Evolutionary conservation across 2,888 invertebrate genomes (phyloP).

Genomic region (Trachelus stipa): DNA sequence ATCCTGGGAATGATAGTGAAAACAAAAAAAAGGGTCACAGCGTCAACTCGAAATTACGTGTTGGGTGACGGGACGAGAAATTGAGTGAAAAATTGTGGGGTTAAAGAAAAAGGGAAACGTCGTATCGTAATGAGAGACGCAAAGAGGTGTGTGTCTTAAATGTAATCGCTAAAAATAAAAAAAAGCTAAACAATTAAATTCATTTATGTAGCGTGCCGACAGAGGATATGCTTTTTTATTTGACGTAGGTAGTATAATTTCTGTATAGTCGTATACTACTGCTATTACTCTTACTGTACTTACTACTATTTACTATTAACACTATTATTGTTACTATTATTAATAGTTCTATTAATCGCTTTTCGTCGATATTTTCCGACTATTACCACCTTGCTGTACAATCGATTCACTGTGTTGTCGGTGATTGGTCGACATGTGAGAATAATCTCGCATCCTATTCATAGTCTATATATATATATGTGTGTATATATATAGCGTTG

Average conservation of each 20-base stretch:
- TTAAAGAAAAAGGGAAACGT: slow-evolving; percentile 6
- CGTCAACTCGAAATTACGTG: slow-evolving; percentile 12
- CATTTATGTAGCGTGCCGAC: background rate
- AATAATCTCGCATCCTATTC: background rate
- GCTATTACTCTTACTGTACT: background rate
- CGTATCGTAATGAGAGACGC: background rate
- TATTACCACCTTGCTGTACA: background rate
- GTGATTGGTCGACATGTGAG: background rate
- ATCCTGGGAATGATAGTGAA: background rate
- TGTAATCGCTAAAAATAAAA: background rate
- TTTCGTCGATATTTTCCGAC: background rate
- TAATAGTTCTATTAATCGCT: background rate
- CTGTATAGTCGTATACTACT: background rate
- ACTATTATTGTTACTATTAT: background rate
- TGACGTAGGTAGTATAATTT: background rate
- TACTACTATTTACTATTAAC: background rate
- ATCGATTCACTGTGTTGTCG: background rate
- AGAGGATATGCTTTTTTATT: background rate
- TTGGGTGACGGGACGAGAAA: slow-evolving; percentile 8
- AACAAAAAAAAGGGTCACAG: background rate
- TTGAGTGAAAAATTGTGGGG: slow-evolving; percentile 8
- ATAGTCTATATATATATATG: background rate
- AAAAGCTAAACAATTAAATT: slow-evolving; percentile 3
- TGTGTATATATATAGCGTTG: slow-evolving; percentile 4
- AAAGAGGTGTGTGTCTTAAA: background rate